A percentile compares a stretch with the other conserved stretches of the same genome.
These are phyloP conservation scores for Oryzias celebensis DNA, from an alignment of 2,113 vertebrate species.

Conservation along the genomic window DNA sequence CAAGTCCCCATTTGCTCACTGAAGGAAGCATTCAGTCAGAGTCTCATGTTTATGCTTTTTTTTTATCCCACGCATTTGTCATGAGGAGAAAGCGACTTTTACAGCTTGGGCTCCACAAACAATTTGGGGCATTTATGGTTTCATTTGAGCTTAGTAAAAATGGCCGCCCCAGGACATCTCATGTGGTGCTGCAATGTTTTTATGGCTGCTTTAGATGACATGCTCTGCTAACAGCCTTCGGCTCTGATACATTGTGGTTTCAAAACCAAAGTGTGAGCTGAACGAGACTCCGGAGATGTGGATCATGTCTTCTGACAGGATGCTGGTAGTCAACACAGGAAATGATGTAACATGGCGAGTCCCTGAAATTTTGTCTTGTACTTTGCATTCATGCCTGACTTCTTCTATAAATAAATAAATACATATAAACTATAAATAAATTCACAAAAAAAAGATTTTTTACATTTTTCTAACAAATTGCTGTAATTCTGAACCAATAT, in stretches of 20 bases:
- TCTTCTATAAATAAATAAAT: not conserved
- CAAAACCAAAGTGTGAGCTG: constrained; percentile 17
- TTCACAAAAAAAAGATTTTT: not conserved
- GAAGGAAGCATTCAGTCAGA: constrained; percentile 44
- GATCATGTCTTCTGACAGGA: constrained; percentile 64
- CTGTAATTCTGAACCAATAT: constrained; percentile 21
- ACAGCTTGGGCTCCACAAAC: constrained; percentile 32
- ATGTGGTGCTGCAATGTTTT: constrained; percentile 33
- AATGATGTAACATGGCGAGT: constrained; percentile 64
- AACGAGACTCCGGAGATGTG: constrained; percentile 29
- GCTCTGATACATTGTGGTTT: constrained; percentile 27
- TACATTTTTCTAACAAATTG: too few relatives aligned
- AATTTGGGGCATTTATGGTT: constrained; percentile 49
- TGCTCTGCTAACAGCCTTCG: not conserved
- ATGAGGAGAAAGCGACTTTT: constrained; percentile 24
- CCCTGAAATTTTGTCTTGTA: constrained; percentile 20
- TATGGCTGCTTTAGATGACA: constrained; percentile 37
- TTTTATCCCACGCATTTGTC: constrained; percentile 1
- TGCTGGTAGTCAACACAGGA: constrained; percentile 68
- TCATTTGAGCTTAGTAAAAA: constrained; percentile 48
- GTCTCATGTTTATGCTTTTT: constrained; percentile 13
- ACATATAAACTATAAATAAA: constrained; percentile 19
- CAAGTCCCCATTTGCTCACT: constrained; percentile 13
- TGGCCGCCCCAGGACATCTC: constrained; percentile 2
- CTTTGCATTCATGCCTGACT: constrained; percentile 17